phyloP scores from a whole-genome alignment of 1,140 invertebrate genomes.

The Lepidotrigona ventralis region DNA sequence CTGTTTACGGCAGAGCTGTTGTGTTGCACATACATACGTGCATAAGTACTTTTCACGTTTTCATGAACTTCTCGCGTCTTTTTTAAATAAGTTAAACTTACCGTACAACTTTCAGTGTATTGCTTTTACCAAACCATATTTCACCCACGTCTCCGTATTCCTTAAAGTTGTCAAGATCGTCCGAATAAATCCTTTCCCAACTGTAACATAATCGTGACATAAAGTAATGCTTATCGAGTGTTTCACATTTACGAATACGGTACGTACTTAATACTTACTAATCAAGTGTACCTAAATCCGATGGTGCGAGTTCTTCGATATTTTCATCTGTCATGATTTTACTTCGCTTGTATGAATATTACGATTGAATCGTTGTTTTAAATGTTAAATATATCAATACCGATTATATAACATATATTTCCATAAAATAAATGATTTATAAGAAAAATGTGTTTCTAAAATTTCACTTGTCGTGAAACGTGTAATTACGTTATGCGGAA shows the following conservation, averaged over 20 bases:
- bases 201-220: slow-evolving; percentile 75
- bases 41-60: not conserved
- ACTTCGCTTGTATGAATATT: not conserved
- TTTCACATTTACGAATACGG: slow-evolving; percentile 29
- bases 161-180: slow-evolving; percentile 91
- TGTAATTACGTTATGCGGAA: not conserved
- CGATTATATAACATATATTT: not conserved
- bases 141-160: slow-evolving; percentile 94
- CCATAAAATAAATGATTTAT: not conserved
- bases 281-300: slow-evolving; percentile 89
- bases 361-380: not conserved
- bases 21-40: not conserved
- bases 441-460: not conserved
- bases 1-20: slow-evolving; percentile 16
- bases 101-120: slow-evolving; percentile 86
- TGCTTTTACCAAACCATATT: slow-evolving; percentile 95
- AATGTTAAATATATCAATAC: not conserved
- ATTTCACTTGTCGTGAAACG: not conserved
- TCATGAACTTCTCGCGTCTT: not conserved
- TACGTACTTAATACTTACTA: slow-evolving; percentile 81
- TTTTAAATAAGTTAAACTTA: slow-evolving; percentile 73
- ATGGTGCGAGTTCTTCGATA: slow-evolving; percentile 84
- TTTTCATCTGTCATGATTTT: slow-evolving; percentile 53
- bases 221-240: slow-evolving; percentile 53
- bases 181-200: slow-evolving; percentile 91